A percentile compares a stretch with the other conserved stretches of the same genome.
Conservation (phyloP, 2,888 invertebrate genomes). For the Parapristionchus giblindavisi region DNA sequence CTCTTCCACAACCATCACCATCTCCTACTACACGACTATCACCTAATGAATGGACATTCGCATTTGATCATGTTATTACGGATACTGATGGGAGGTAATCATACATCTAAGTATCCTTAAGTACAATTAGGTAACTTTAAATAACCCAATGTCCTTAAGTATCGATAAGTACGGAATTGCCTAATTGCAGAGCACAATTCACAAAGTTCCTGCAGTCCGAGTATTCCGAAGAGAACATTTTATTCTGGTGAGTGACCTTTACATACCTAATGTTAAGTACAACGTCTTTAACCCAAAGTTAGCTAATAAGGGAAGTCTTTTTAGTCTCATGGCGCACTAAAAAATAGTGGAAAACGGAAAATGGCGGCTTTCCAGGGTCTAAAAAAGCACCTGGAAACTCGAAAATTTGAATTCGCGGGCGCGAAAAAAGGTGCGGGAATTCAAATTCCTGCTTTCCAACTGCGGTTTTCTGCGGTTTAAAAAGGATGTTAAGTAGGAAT, state of each 20-base stretch:
- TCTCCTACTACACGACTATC: slow-evolving; percentile 37
- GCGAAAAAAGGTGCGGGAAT: too few relatives aligned
- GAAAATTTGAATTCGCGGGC: too few relatives aligned
- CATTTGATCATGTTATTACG: slow-evolving; percentile 51
- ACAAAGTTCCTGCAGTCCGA: slow-evolving; percentile 68
- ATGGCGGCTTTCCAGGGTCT: too few relatives aligned
- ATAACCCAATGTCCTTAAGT: background rate
- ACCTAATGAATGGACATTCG: slow-evolving; percentile 61
- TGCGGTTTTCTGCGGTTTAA: too few relatives aligned
- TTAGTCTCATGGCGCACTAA: too few relatives aligned
- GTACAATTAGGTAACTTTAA: background rate
- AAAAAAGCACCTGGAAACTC: too few relatives aligned
- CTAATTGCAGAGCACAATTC: slow-evolving; percentile 56
- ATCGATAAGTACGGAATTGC: background rate
- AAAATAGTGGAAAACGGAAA: too few relatives aligned
- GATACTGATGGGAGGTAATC: slow-evolving; percentile 33
- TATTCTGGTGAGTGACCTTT: slow-evolving; percentile 63
- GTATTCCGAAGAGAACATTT: slow-evolving; percentile 68
- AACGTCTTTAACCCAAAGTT: too few relatives aligned
- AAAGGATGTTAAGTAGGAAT: too few relatives aligned
- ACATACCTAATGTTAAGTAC: background rate
- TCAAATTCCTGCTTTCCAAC: too few relatives aligned
- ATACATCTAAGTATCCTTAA: background rate
- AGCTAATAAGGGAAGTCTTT: too few relatives aligned
- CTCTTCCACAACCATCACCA: slow-evolving; percentile 17